Conservation (phyloP, 1,140 invertebrate genomes). For the Trichoplusia ni region DNA sequence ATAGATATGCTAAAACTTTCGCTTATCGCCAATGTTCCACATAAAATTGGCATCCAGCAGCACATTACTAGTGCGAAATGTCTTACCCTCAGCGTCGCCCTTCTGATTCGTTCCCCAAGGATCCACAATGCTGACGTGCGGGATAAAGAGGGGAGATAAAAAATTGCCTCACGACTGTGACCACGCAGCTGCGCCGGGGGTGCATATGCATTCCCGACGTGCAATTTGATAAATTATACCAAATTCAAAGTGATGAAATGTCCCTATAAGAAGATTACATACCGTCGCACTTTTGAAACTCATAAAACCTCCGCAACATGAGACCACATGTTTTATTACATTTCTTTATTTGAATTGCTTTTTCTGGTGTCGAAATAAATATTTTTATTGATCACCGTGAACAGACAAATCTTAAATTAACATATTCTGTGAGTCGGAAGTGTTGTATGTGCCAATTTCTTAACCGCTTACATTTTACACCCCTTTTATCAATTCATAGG, state of each 20-base stretch:
- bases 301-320: conserved; percentile 21
- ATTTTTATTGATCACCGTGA: not conserved
- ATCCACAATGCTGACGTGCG: conserved; percentile 51
- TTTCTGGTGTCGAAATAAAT: not conserved
- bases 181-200: conserved; percentile 56
- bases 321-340: conserved; percentile 14
- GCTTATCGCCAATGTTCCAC: conserved; percentile 43
- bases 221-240: conserved; percentile 75
- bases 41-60: conserved; percentile 39
- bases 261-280: conserved; percentile 52
- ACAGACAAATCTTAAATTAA: conserved; percentile 16
- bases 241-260: conserved; percentile 66
- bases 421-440: not conserved
- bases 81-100: conserved; percentile 44
- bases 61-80: conserved; percentile 24
- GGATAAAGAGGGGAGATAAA: conserved; percentile 61
- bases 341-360: not conserved
- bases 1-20: conserved; percentile 32
- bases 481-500: conserved; percentile 19
- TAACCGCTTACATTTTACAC: conserved; percentile 1
- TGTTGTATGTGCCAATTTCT: not conserved
- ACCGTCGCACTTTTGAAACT: conserved; percentile 17
- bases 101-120: conserved; percentile 59
- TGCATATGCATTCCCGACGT: conserved; percentile 65
- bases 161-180: conserved; percentile 63